Base-by-base conservation (phyloP, 2,888 invertebrate genomes). In the Erebia epiphron region DNA sequence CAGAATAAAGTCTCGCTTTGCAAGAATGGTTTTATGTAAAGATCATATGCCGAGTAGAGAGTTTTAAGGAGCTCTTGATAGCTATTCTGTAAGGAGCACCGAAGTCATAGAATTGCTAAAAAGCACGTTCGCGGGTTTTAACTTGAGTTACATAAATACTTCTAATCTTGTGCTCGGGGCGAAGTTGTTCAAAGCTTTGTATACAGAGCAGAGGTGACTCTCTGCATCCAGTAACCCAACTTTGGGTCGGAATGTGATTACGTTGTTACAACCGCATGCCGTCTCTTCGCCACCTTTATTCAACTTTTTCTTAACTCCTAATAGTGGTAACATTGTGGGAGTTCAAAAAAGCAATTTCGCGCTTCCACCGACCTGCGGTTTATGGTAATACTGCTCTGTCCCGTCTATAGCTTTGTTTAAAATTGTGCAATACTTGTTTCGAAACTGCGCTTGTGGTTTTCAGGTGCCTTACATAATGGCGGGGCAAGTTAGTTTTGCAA, bases 271-370 rank as follows among this genome's bases (percentile, higher is more conserved):
- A 73, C 81, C 83, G 78, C 79, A 81, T 81, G 82, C 82, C 78
- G 78, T 79, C 79, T 83, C 78, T 79, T 73, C 71, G 75, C 75
- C 79, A 81, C 80, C 79, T 88, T 85, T 87, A 89, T 86, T 86
- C 86, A 90, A 92, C 86, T 90, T 90, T 90, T 88, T 88, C 86
- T 87, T 79, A 85, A 89, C 87, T 86, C 79, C 81, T 86, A 85
- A 86, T 86, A 85, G 85, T 86, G 79, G 83, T 87, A 87, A 87
- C 87, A 87, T 85, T 88, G 87, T 85, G 83, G 79, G 83, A 91
- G 91, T 92, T 93, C 90, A 91, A 91, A 91, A 92, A 92, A 91
- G 90, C 87, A 89, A 91, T 92, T 91, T 86, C 82, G 83, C 79
- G 82, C 82, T 83, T 80, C 81, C 80, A 83, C 82, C 80, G 80